Base-by-base conservation (phyloP, 2,888 invertebrate genomes). In the Deilephila elpenor region DNA sequence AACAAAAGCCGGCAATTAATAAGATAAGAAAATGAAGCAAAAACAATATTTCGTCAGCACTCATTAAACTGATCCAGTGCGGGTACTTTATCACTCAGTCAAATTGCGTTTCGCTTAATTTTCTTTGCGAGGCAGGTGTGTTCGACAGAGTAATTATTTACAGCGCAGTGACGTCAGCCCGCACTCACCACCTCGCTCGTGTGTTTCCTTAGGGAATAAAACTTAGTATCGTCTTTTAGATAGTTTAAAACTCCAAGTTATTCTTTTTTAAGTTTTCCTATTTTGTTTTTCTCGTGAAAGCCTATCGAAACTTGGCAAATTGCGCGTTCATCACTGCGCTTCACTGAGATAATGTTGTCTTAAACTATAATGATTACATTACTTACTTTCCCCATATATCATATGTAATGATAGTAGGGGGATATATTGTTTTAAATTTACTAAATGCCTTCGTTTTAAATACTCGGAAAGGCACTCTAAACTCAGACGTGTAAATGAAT, bases 141-240 rank as follows among this genome's bases (percentile, higher is more conserved):
- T 94, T 94, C 94, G 94, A 94, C 94, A 93, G 91, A 93, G 93
- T 93, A 94, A 94, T 94, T 94, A 94, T 94, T 94, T 94, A 94
- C 92, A 91, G 89, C 93, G 92, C 91, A 90, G 90, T 91, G 93
- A 92, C 93, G 92, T 92, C 92, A 92, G 88, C 83, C 83, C 82
- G 83, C 83, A 82, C 80, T 74, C 82, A 59, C 82, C 79, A 79
- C 80, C 59, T 79, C 79, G 78, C 77, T 83, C 75, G 77, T 78
- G 77, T 75, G 84, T 84, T 88, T 88, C 86, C 87, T 88, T 78
- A 74, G 84, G 86, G 89, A 84, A 88, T 85, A 84, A 86, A 88
- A 86, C 87, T 89, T 75, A 75, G 83, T 86, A 86, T 87, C 84
- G 83, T 86, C 87, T 85, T 89, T 88, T 90, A 89, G 87, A 91